phyloP scores from a whole-genome alignment of 2,888 invertebrate species.

The Corbicula japonica region DNA sequence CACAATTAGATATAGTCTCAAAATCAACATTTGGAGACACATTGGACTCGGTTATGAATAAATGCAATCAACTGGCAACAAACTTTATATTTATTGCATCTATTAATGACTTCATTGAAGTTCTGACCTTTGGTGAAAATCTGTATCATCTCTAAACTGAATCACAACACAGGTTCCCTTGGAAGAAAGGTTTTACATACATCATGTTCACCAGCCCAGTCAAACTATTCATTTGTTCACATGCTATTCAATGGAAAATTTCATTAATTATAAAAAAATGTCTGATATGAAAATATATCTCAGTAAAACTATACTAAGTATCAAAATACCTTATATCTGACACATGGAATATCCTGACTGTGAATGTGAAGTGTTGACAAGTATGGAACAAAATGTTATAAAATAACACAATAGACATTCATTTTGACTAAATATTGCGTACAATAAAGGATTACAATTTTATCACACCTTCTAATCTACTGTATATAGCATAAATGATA shows the following conservation, averaged over 20 bases:
- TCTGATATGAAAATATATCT: slow-evolving; percentile 31
- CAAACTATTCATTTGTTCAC: background rate
- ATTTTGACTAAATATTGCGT: slow-evolving; percentile 64
- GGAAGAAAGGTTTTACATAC: background rate
- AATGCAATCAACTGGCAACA: too few species aligned
- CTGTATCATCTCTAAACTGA: too few species aligned
- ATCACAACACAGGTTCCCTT: too few species aligned
- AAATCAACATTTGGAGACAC: slow-evolving; percentile 16
- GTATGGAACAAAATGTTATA: slow-evolving; percentile 17
- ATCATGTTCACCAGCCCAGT: background rate
- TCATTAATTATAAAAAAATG: slow-evolving; percentile 24
- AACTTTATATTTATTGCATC: too few species aligned
- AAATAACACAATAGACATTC: slow-evolving; percentile 33
- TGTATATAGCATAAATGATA: slow-evolving; percentile 38
- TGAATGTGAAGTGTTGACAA: slow-evolving; percentile 27
- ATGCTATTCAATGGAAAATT: slow-evolving; percentile 6
- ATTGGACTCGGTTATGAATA: slow-evolving; percentile 1
- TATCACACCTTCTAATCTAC: slow-evolving; percentile 46
- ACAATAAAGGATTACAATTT: slow-evolving; percentile 51
- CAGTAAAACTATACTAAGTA: slow-evolving; percentile 9
- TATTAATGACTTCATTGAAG: too few species aligned
- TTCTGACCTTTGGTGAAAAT: too few species aligned
- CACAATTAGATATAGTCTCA: slow-evolving; percentile 27
- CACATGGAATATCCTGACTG: slow-evolving; percentile 28
- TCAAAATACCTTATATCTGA: slow-evolving; percentile 29